Evolutionary conservation across 2,113 vertebrate genomes (phyloP), one percentile per base, ranked within the genome.

Genomic region (Alexandromys fortis): DNA sequence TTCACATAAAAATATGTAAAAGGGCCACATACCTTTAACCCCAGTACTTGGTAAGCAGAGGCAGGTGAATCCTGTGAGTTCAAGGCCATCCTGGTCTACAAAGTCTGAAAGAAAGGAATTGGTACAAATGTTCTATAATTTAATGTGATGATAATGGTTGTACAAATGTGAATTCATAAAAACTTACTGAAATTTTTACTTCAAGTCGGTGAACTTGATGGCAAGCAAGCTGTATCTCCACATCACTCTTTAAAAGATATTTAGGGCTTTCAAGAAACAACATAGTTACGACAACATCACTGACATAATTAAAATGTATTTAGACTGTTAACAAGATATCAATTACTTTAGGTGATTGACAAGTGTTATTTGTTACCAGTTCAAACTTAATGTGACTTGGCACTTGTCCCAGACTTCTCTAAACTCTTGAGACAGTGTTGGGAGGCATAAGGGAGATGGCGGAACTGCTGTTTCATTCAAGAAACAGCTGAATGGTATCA

Each of bases 351-450:
- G 35, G 26, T 19, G 42, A 45, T 26, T 68, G n/a, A 58, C 1
- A 86, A 89, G 81, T 35, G 47, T 68, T 89, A 61, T 89, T 91
- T 89, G 38, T 52, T 65, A 86, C 76, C 33, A 91, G 77, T 61
- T 76, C 22, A 92, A 42, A 45, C 30, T 75, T 91, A 90, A 22
- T 90, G 86, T 77, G 35, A 87, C 33, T 38, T 94, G 68, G 30
- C 79, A 92, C 75, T 90, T 83, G 21, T 77, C 68, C 76, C 67
- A 82, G 28, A 82, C 19, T 72, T 87, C 61, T 68, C 52, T 72
- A 82, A 26, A 28, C 38, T 88, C 12, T 24, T 70, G 28, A 77
- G 12, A 88, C 76, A 70, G 35, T n/a, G 33, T 76, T 90, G 8
- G 9, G 8, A 87, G 17, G 2, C 21, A 13, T 33, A 22, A 42